Conservation (phyloP, 1,140 invertebrate genomes). For the Cydia strobilella region DNA sequence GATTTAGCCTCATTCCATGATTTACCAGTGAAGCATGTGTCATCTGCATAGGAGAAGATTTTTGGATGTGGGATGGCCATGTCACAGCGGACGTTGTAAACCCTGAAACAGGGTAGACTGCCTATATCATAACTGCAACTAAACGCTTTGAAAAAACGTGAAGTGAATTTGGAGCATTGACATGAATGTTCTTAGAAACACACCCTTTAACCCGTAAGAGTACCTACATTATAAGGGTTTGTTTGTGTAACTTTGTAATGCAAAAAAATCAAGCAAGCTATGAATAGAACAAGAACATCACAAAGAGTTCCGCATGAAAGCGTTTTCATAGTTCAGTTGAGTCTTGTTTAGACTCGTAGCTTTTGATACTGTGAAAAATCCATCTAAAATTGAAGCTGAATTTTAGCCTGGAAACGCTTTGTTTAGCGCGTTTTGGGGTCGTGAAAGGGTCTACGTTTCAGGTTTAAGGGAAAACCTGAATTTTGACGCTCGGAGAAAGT, state of each 20-base stretch:
- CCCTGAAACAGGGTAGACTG: too few relatives aligned
- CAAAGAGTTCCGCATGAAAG: constrained; percentile 7
- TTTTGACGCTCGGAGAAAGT: not conserved
- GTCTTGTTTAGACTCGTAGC: not conserved
- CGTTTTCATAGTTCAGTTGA: constrained; percentile 17
- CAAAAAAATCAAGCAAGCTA: not conserved
- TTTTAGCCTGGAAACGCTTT: not conserved
- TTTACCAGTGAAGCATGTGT: too few relatives aligned
- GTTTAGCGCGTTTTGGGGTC: not conserved
- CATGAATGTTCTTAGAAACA: too few relatives aligned
- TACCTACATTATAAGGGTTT: not conserved
- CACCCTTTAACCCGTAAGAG: too few relatives aligned
- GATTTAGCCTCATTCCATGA: too few relatives aligned
- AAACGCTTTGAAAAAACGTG: too few relatives aligned
- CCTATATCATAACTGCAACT: too few relatives aligned
- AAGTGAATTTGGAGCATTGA: too few relatives aligned
- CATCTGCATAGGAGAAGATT: too few relatives aligned
- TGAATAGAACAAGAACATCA: not conserved
- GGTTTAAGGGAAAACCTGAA: not conserved
- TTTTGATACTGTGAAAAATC: constrained; percentile 11
- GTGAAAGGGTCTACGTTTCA: not conserved
- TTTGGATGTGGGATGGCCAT: too few relatives aligned
- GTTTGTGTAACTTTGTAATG: not conserved
- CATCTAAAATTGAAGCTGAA: not conserved
- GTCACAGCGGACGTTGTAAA: too few relatives aligned